Evolutionary conservation across 1,140 invertebrate species (phyloP).

Genomic region (Parasteatoda tepidariorum): DNA sequence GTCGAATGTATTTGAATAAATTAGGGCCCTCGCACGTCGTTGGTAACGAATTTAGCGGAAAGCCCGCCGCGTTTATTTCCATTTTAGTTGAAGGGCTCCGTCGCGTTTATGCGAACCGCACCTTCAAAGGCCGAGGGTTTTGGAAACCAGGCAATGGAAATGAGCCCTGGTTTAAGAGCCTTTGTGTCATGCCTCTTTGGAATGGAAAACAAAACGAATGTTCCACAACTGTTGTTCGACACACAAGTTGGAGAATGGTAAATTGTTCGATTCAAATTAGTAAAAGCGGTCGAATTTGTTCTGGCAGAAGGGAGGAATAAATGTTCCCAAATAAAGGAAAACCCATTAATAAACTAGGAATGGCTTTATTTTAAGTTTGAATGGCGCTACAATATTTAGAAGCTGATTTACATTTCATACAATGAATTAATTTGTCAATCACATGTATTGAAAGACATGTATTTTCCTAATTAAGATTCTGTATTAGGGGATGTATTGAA

Average conservation of each 20-base stretch:
- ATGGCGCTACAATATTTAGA: no score
- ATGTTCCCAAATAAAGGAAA: no score
- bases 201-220: no score
- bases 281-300: neutral
- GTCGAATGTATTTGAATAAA: conserved; percentile 55
- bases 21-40: conserved; percentile 1
- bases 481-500: no score
- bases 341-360: no score
- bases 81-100: conserved; percentile 6
- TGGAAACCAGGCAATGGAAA: neutral
- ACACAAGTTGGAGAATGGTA: neutral
- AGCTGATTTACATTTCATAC: no score
- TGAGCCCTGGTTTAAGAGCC: neutral
- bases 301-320: no score
- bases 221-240: neutral
- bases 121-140: neutral
- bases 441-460: no score
- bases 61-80: conserved; percentile 28
- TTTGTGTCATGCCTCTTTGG: neutral
- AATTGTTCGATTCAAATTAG: neutral
- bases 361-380: no score
- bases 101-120: neutral
- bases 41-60: conserved; percentile 39
- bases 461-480: no score
- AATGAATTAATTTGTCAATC: no score